Evolutionary conservation across 1,140 invertebrate genomes (phyloP).

Genomic region (Drosophila burlai): DNA sequence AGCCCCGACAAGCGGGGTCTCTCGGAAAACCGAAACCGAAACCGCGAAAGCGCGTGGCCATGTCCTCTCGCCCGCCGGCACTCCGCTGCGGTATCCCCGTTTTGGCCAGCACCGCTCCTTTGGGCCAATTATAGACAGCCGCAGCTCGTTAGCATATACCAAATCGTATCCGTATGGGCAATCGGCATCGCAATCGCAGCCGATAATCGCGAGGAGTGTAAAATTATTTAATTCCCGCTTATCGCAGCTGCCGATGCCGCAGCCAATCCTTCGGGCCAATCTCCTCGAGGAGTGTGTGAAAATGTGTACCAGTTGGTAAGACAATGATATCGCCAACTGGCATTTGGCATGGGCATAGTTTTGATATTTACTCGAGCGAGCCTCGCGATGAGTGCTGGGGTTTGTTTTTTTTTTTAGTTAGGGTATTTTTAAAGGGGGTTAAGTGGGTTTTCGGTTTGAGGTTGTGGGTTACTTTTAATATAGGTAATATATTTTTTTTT

Average conservation of each 20-base stretch:
- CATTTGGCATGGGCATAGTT: constrained; percentile 50
- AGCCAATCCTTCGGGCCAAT: not conserved
- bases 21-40: constrained; percentile 9
- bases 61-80: not conserved
- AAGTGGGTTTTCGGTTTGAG: fast-evolving
- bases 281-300: constrained; percentile 65
- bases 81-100: not conserved
- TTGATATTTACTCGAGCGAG: constrained; percentile 34
- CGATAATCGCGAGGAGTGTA: constrained; percentile 81
- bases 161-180: constrained; percentile 76
- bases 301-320: constrained; percentile 71
- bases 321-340: constrained; percentile 71
- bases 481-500: too few species aligned
- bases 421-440: constrained; percentile 15
- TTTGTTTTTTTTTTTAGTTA: constrained; percentile 1
- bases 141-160: constrained; percentile 81
- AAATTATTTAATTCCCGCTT: constrained; percentile 83
- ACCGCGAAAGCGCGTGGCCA: constrained; percentile 63
- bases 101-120: constrained; percentile 12
- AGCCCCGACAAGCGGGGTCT: constrained; percentile 10
- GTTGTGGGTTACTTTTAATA: not conserved
- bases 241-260: constrained; percentile 63
- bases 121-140: constrained; percentile 77
- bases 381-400: constrained; percentile 9
- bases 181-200: constrained; percentile 72